These are phyloP conservation scores for Gonatopus flavifemur DNA, from an alignment of 1,140 invertebrate genomes.

Conservation along the genomic window DNA sequence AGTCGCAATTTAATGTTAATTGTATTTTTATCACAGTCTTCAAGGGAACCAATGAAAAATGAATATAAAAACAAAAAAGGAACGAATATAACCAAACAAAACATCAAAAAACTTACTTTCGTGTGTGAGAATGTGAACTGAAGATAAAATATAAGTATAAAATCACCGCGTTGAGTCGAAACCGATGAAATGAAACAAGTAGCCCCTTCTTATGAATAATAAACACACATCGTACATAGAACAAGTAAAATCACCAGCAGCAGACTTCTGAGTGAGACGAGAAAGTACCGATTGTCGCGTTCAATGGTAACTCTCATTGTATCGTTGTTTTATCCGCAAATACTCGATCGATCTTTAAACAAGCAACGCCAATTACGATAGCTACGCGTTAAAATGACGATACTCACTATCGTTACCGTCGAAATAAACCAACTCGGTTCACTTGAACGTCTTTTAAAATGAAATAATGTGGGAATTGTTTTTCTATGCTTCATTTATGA, in stretches of 20 bases:
- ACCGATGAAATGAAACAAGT: slow-evolving; percentile 36
- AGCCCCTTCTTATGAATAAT: too few species aligned
- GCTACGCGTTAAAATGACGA: too few species aligned
- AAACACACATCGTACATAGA: too few species aligned
- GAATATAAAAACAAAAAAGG: slow-evolving; percentile 34
- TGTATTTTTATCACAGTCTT: too few species aligned
- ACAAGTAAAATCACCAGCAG: too few species aligned
- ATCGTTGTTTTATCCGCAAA: too few species aligned
- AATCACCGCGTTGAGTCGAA: slow-evolving; percentile 45
- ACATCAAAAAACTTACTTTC: slow-evolving; percentile 38
- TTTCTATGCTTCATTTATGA: slow-evolving; percentile 47
- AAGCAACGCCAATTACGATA: too few species aligned
- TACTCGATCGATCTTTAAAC: too few species aligned
- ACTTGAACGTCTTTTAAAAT: slow-evolving; percentile 41
- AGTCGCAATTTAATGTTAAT: too few species aligned
- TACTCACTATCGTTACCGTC: too few species aligned
- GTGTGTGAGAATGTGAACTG: slow-evolving; percentile 51
- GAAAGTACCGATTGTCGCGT: slow-evolving; percentile 21
- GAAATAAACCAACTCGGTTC: slow-evolving; percentile 31
- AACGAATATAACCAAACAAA: slow-evolving; percentile 28
- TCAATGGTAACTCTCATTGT: too few species aligned
- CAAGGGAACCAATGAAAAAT: slow-evolving; percentile 25
- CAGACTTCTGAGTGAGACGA: slow-evolving; percentile 37
- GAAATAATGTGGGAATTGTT: slow-evolving; percentile 54
- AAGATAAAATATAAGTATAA: too few species aligned